Evolutionary conservation across 2,888 invertebrate genomes (phyloP).

Genomic region (Cantharis rustica): DNA sequence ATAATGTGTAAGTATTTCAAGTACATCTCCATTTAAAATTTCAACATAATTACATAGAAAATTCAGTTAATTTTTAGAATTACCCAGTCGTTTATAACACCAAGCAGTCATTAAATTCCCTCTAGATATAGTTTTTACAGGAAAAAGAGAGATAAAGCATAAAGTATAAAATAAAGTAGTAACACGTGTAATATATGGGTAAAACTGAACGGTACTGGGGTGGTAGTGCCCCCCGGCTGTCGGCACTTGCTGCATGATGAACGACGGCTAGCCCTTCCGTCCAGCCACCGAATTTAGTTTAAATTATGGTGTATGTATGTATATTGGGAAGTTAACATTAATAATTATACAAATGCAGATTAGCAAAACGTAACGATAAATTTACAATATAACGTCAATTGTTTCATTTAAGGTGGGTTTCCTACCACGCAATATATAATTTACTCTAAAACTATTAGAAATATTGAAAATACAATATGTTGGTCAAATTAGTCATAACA

Average conservation of each 20-base stretch:
- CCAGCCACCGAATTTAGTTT: slow-evolving; percentile 28
- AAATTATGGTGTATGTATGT: slow-evolving; percentile 24
- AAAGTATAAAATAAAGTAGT: slow-evolving; percentile 39
- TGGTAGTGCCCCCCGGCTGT: slow-evolving; percentile 25
- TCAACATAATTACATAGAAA: slow-evolving; percentile 21
- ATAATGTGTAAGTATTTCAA: slow-evolving; percentile 3
- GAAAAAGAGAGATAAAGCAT: slow-evolving; percentile 6
- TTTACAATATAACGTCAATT: slow-evolving; percentile 1
- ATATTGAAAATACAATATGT: not conserved
- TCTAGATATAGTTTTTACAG: slow-evolving; percentile 22
- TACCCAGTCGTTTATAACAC: slow-evolving; percentile 20
- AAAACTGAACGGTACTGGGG: slow-evolving; percentile 16
- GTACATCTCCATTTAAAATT: slow-evolving; percentile 21
- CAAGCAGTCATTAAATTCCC: slow-evolving; percentile 22
- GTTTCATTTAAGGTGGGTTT: slow-evolving; percentile 4
- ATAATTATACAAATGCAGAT: slow-evolving; percentile 14
- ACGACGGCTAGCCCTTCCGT: slow-evolving; percentile 28
- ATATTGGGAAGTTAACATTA: slow-evolving; percentile 10
- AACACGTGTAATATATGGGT: slow-evolving; percentile 44
- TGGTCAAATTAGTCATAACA: not conserved
- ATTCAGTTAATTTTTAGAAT: slow-evolving; percentile 15
- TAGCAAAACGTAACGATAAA: not conserved
- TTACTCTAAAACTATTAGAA: not conserved
- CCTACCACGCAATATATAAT: not conserved
- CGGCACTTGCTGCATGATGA: slow-evolving; percentile 31